phyloP scores from a whole-genome alignment of 2,888 invertebrate genomes.

The Buathra laborator region DNA sequence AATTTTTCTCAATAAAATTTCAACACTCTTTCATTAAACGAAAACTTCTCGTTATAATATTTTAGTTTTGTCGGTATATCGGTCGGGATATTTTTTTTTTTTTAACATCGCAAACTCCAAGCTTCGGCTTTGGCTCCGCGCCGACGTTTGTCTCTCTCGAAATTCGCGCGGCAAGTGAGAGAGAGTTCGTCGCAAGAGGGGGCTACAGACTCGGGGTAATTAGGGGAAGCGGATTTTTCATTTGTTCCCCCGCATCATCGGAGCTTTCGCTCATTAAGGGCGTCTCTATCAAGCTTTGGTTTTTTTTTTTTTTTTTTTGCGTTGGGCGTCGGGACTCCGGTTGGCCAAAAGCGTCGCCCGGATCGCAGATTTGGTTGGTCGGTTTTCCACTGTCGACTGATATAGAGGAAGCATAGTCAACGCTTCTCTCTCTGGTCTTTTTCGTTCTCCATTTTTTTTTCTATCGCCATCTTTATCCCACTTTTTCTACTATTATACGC shows the following conservation, averaged over 20 bases:
- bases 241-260: conserved; percentile 74
- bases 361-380: conserved; percentile 78
- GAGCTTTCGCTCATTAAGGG: conserved; percentile 77
- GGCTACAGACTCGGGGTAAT: conserved; percentile 73
- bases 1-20: too few relatives aligned
- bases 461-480: conserved; percentile 27
- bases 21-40: not conserved
- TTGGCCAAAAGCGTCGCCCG: conserved; percentile 66
- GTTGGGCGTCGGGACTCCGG: conserved; percentile 30
- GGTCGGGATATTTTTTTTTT: not conserved
- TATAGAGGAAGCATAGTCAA: conserved; percentile 15
- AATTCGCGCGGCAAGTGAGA: conserved; percentile 17
- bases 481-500: not conserved
- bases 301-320: conserved; percentile 18
- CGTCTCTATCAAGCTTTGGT: conserved; percentile 45
- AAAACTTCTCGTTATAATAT: not conserved
- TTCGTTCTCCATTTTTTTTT: not conserved
- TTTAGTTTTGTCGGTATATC: not conserved
- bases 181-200: not conserved
- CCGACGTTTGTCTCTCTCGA: conserved; percentile 57
- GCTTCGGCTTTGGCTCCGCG: conserved; percentile 44
- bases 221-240: conserved; percentile 78
- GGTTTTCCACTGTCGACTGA: conserved; percentile 61
- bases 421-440: conserved; percentile 36
- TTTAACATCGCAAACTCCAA: not conserved